Conservation (phyloP, 2,113 vertebrate genomes). For the Dendropsophus ebraccatus region DNA sequence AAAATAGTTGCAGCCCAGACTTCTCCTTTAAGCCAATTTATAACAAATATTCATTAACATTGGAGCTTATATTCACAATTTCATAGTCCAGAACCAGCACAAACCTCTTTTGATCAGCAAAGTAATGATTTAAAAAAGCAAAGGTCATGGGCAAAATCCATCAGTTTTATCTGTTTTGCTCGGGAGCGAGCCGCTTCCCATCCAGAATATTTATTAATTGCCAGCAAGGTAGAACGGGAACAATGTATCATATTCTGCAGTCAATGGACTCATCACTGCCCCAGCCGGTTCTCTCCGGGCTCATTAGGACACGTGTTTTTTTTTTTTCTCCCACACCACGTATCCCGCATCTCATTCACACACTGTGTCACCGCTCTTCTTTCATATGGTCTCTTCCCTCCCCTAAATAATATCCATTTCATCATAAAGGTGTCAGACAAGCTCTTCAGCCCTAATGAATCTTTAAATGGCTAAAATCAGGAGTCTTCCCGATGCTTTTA, state of each 20-base stretch:
- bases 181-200: not conserved
- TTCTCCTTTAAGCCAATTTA: no score
- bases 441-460: slow-evolving; percentile 1
- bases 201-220: slow-evolving; percentile 38
- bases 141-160: slow-evolving; percentile 30
- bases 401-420: slow-evolving; percentile 36
- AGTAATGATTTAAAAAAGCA: slow-evolving; percentile 26
- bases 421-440: slow-evolving; percentile 34
- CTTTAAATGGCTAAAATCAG: slow-evolving; percentile 17
- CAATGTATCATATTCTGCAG: slow-evolving; percentile 32
- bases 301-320: slow-evolving; percentile 18
- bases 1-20: no score
- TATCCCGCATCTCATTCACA: slow-evolving; percentile 49
- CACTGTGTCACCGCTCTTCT: slow-evolving; percentile 7
- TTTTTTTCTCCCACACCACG: slow-evolving; percentile 24
- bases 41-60: not conserved
- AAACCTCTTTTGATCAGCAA: not conserved
- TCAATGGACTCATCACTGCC: slow-evolving; percentile 40
- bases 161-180: slow-evolving; percentile 30
- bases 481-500: not conserved
- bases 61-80: not conserved
- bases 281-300: not conserved
- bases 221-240: slow-evolving; percentile 6
- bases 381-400: slow-evolving; percentile 17
- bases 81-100: not conserved